Percentiles rank a stretch among this genome's conserved stretches.
phyloP scores from a whole-genome alignment of 2,113 vertebrate species.

The Scalopus aquaticus region DNA sequence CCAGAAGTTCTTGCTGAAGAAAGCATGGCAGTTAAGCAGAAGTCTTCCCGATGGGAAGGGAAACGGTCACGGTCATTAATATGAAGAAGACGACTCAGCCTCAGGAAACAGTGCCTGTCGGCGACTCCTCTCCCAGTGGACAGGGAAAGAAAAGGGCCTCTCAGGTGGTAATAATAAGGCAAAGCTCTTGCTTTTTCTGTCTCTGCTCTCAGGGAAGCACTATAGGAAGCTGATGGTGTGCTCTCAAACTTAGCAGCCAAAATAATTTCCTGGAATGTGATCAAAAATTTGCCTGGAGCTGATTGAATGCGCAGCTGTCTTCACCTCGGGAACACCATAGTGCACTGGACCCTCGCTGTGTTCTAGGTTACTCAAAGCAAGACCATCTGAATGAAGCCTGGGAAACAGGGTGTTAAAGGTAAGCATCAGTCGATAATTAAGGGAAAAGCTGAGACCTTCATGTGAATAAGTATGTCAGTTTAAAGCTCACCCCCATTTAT shows the following conservation, averaged over 20 bases:
- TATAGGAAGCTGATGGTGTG: not conserved
- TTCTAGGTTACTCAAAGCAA: not conserved
- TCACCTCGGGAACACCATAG: not conserved
- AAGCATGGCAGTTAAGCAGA: not conserved
- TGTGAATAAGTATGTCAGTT: not conserved
- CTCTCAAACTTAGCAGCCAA: not conserved
- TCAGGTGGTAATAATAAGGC: not conserved
- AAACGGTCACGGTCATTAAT: not conserved
- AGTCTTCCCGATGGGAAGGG: not conserved
- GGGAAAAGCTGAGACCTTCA: not conserved
- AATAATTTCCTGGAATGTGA: not conserved
- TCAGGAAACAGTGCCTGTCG: fast-evolving
- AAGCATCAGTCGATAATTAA: not conserved
- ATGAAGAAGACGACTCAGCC: not conserved
- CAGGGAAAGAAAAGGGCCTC: not conserved
- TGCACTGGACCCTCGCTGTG: not conserved
- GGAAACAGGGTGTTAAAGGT: not conserved
- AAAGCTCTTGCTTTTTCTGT: not conserved
- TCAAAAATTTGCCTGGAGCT: not conserved
- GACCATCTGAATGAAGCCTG: not conserved
- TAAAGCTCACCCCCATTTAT: not conserved
- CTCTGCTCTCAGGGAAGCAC: not conserved
- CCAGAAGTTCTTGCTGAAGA: not conserved
- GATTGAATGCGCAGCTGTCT: not conserved
- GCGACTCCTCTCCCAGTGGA: not conserved